A percentile compares a stretch with the other conserved stretches of the same genome.
phyloP scores from a whole-genome alignment of 1,140 invertebrate genomes.

The Diplogasteroides magnus region DNA sequence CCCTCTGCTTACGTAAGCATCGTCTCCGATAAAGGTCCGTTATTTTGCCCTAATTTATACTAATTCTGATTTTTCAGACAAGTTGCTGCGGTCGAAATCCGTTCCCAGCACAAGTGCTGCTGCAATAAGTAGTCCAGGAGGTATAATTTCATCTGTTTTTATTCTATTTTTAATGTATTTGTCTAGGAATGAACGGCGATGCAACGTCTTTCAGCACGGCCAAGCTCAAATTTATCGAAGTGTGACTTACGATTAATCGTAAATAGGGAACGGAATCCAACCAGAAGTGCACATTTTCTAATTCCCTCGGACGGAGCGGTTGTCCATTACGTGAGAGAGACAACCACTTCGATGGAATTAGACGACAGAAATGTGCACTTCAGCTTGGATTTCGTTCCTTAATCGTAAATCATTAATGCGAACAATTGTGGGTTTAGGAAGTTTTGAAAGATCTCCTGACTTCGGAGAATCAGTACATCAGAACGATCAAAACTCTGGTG shows the following conservation, averaged over 20 bases:
- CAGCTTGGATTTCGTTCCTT: no score
- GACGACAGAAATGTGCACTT: no score
- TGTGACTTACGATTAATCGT: no score
- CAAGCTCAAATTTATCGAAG: background rate
- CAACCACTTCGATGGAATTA: no score
- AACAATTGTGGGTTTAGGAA: background rate
- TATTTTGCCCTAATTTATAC: background rate
- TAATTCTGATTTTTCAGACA: background rate
- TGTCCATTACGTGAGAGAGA: no score
- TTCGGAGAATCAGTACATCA: background rate
- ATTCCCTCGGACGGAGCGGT: no score
- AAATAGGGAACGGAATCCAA: no score
- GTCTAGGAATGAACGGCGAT: constrained; percentile 4
- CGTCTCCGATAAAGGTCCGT: constrained; percentile 22
- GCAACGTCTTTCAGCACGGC: background rate
- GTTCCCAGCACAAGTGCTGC: background rate
- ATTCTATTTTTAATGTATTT: background rate
- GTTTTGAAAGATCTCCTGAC: background rate
- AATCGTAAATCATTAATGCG: no score
- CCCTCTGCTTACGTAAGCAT: constrained; percentile 87
- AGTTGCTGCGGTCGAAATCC: constrained; percentile 5
- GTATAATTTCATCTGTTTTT: constrained; percentile 16
- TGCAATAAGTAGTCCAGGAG: background rate
- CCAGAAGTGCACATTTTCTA: no score
- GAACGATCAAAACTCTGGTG: background rate